Evolutionary conservation across 2,888 invertebrate species (phyloP).

Genomic region (Rhogogaster chlorosoma): DNA sequence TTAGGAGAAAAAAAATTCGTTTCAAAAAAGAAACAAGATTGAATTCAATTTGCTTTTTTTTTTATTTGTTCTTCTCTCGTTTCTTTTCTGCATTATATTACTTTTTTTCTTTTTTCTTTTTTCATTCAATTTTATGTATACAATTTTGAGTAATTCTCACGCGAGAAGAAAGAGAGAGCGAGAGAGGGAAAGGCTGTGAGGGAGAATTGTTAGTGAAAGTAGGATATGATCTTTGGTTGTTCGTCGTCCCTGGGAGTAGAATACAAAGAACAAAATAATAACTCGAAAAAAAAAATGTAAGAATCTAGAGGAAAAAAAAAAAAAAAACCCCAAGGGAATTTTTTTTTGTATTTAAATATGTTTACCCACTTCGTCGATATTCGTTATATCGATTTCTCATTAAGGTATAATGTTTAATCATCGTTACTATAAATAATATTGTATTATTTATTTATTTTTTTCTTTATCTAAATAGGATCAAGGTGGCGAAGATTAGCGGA

Average conservation of each 20-base stretch:
- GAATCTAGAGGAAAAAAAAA: neutral
- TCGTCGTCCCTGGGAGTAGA: neutral
- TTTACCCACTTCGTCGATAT: neutral
- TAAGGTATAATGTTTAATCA: neutral
- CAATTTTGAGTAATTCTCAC: neutral
- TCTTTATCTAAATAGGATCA: neutral
- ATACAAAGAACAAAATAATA: neutral
- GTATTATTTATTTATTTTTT: neutral
- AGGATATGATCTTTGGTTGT: neutral
- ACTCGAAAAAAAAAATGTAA: neutral
- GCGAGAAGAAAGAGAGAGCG: neutral
- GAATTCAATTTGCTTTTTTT: neutral
- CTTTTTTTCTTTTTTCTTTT: neutral
- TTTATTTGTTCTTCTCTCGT: neutral
- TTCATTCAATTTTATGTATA: no score
- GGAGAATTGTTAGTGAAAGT: neutral
- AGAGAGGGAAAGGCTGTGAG: neutral
- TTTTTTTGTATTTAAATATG: neutral
- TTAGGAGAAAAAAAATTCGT: neutral
- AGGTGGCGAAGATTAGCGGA: neutral
- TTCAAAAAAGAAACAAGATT: neutral
- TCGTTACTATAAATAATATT: neutral
- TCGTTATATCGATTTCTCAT: neutral
- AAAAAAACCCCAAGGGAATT: neutral
- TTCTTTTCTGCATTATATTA: neutral